Base-by-base conservation (phyloP, 1,140 invertebrate genomes). In the Lordiphosa stackelbergi region DNA sequence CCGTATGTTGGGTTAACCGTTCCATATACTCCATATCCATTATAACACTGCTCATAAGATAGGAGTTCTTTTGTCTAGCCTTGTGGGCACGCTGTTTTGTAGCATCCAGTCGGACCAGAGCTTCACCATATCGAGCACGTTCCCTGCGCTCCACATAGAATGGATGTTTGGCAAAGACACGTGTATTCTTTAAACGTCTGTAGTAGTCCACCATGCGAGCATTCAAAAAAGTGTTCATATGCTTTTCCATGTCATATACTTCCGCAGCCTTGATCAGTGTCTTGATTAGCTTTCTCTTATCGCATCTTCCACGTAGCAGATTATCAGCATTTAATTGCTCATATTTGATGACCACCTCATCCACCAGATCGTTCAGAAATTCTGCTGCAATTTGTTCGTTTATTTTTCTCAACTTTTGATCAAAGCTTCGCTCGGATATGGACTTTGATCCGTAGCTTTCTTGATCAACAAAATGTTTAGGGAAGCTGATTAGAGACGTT, bases 181-280 rank as follows among this genome's bases (percentile, higher is more conserved):
- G 53, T 8, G 0, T 4, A 28, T 69, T 79, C n/a, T 37, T 54
- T 2, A 2, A 2, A 1, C 73, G 69, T 7, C 62, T 79, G 28
- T n/a, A 53, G 19, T 66, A 66, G 0, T 78, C 73, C 0, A 5
- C 3, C 7, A 73, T n/a, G 5, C 77, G 77, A 1, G 0, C 1
- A 13, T 40, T 42, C 1, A 78, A 40, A 37, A 61, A 53, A 1
- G 0, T 9, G 13, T 69, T 61, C n/a, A 9, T 11, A 1, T 28
- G 10, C 5, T 41, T 58, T 9, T 69, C 53, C 0, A n/a, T 0
- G 1, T 12, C 7, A 9, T 40, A 47, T 0, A 1, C 5, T 4
- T 69, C n/a, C 5, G 2, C 3, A 2, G 40, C 0, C 0, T 9
- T 5, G 0, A 5, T 22, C 1, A 78, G 5, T 5, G 12, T 24